Evolutionary conservation across 2,797 vertebrate species (phyloP).

Genomic region (Mallotus villosus): DNA sequence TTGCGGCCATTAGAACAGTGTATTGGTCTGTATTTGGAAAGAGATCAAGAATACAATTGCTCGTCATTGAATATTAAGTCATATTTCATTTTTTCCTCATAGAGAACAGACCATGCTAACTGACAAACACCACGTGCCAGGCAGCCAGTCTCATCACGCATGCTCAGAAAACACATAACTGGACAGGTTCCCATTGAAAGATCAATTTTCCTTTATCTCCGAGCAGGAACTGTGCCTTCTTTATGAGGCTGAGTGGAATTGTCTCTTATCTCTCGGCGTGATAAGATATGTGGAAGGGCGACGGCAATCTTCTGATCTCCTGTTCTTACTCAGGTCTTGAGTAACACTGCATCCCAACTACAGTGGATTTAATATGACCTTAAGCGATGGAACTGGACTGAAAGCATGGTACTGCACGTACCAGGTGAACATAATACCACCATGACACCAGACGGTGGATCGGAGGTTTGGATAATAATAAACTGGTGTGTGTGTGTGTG

Average conservation of each 20-base stretch:
- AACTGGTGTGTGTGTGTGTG: slow-evolving; percentile 36
- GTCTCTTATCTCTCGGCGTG: slow-evolving; percentile 37
- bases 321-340: slow-evolving; percentile 44
- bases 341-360: neutral
- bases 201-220: slow-evolving; percentile 49
- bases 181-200: slow-evolving; percentile 22
- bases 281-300: slow-evolving; percentile 41
- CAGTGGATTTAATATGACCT: no score
- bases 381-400: no score
- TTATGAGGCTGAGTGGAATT: slow-evolving; percentile 41
- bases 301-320: slow-evolving; percentile 39
- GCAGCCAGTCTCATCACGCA: slow-evolving; percentile 4
- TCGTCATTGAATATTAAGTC: neutral
- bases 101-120: neutral
- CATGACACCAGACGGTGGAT: no score
- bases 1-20: slow-evolving; percentile 89
- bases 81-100: neutral
- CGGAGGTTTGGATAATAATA: no score
- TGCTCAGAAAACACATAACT: neutral
- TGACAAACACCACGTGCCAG: neutral
- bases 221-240: slow-evolving; percentile 54
- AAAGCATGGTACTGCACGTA: no score
- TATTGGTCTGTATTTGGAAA: slow-evolving; percentile 74
- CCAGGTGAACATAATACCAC: no score
- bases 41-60: slow-evolving; percentile 2